Evolutionary conservation across 2,797 vertebrate species (phyloP), one percentile per base, ranked within the genome.

Genomic region (Halcyon badia): DNA sequence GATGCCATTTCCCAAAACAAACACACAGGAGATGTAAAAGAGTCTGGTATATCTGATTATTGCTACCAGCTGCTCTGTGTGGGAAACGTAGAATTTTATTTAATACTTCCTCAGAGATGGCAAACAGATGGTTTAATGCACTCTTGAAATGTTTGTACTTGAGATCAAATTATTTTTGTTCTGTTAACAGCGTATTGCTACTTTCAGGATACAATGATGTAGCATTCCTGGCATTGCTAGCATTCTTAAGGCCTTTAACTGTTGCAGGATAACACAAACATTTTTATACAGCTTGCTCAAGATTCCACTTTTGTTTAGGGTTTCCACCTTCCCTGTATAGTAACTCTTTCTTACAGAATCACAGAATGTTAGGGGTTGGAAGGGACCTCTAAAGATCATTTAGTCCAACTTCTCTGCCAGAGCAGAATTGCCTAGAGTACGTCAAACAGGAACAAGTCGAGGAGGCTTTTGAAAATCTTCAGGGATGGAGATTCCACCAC

Each of bases 71-170:
- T 90, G 54, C 30, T 94, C 18, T 64, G 15, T 64, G 61, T 81
- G 22, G 51, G n/a, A 84, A 92, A 82, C 0, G 0, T 64, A 88
- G 60, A 70, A 58, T 85, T 83, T 89, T 91, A 84, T 92, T 94
- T 87, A 92, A 91, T 89, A 89, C 21, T 66, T 91, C 60, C 42
- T 92, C 79, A 91, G 78, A 91, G 35, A 76, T 70, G 35, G 26
- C n/a, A 87, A 94, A 82, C 92, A 92, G 89, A 92, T 90, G 89
- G 54, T 87, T 95, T 91, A 79, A 94, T 33, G 42, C 11, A 83
- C 54, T 58, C 60, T 79, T 83, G 56, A 84, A 94, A 91, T 42
- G 49, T 54, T 65, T 70, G 42, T 73, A 25, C n/a, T 84, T 79
- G 56, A 89, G 75, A 87, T 77, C 28, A 11, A 79, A 54, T 82